These are phyloP conservation scores for Gnatocerus cornutus DNA, from an alignment of 2,888 invertebrate genomes.

Conservation along the genomic window DNA sequence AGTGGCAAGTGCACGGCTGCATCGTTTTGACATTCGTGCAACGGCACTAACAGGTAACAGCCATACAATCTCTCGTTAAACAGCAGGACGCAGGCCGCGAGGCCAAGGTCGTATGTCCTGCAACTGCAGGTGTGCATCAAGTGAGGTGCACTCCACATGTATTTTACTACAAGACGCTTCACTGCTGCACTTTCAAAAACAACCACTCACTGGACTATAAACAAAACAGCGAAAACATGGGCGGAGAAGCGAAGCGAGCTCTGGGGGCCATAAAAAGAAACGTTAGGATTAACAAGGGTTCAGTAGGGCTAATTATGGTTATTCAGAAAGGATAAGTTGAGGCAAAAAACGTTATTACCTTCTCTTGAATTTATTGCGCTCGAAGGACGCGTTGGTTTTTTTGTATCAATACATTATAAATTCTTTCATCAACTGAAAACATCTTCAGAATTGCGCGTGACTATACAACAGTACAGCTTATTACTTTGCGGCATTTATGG, in stretches of 20 bases:
- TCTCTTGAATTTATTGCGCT: too few species aligned
- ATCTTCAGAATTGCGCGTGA: slow-evolving; percentile 4
- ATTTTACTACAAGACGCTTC: slow-evolving; percentile 42
- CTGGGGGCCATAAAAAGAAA: too few species aligned
- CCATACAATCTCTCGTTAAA: slow-evolving; percentile 48
- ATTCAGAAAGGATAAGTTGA: too few species aligned
- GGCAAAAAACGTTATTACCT: too few species aligned
- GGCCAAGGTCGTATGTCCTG: slow-evolving; percentile 51
- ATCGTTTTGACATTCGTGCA: slow-evolving; percentile 44
- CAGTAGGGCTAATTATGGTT: too few species aligned
- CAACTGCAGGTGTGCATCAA: slow-evolving; percentile 51
- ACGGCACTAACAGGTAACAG: slow-evolving; percentile 38
- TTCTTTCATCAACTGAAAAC: slow-evolving; percentile 2
- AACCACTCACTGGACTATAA: slow-evolving; percentile 32
- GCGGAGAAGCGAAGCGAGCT: background rate
- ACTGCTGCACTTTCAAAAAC: slow-evolving; percentile 33
- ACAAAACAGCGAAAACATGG: slow-evolving; percentile 13
- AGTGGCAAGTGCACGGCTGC: slow-evolving; percentile 32
- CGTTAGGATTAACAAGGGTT: too few species aligned
- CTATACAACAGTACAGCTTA: slow-evolving; percentile 4
- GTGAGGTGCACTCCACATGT: slow-evolving; percentile 46
- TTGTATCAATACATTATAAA: background rate
- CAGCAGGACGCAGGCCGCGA: slow-evolving; percentile 49
- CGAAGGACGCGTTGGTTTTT: too few species aligned
- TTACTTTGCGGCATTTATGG: slow-evolving; percentile 4